phyloP scores from a whole-genome alignment of 2,797 vertebrate genomes.

The Tiaroga cobitis region DNA sequence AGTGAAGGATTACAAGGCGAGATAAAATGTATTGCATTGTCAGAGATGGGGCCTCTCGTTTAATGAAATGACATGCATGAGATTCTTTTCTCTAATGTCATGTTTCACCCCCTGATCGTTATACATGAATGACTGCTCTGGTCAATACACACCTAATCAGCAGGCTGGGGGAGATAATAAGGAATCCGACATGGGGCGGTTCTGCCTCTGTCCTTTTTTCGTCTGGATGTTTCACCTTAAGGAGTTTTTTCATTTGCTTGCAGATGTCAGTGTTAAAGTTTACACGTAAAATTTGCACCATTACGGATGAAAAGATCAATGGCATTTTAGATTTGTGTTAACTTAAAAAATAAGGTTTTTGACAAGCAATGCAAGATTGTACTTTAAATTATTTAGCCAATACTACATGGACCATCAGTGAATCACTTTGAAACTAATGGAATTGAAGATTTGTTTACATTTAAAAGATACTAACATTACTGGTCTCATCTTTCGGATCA shows the following conservation, averaged over 20 bases:
- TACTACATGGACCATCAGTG: neutral
- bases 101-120: slow-evolving; percentile 68
- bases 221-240: slow-evolving; percentile 48
- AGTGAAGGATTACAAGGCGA: slow-evolving; percentile 3
- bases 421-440: slow-evolving; percentile 7
- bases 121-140: slow-evolving; percentile 62
- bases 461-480: neutral
- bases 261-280: neutral
- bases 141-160: slow-evolving; percentile 69
- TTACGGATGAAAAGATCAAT: neutral
- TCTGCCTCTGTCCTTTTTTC: slow-evolving; percentile 42
- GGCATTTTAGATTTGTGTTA: slow-evolving; percentile 1
- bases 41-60: slow-evolving; percentile 17
- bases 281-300: neutral
- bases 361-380: neutral
- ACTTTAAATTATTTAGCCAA: neutral
- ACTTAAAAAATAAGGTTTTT: neutral
- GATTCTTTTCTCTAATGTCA: slow-evolving; percentile 69
- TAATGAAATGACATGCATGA: slow-evolving; percentile 57
- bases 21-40: slow-evolving; percentile 25
- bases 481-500: neutral
- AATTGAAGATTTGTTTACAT: neutral
- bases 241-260: slow-evolving; percentile 2
- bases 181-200: slow-evolving; percentile 44
- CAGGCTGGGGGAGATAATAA: slow-evolving; percentile 64